Conservation (phyloP, 2,113 vertebrate species). For the Ramphastos sulfuratus region DNA sequence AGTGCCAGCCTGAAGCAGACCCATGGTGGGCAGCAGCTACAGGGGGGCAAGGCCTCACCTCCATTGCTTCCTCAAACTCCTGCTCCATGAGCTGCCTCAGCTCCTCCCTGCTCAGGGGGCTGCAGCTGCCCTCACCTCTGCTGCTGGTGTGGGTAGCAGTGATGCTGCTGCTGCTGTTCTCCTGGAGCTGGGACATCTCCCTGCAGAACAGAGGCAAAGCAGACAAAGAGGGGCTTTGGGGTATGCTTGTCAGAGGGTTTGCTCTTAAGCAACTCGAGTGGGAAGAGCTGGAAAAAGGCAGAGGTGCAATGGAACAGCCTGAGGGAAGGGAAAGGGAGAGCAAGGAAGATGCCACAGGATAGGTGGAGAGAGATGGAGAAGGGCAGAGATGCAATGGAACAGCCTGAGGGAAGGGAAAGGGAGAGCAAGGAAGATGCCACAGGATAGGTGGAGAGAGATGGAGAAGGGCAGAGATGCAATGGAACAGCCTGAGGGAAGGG, state of each 20-base stretch:
- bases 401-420: background rate
- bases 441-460: background rate
- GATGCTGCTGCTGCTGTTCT: constrained; percentile 14
- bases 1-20: background rate
- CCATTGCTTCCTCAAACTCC: constrained; percentile 49
- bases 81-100: constrained; percentile 60
- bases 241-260: background rate
- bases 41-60: constrained; percentile 27
- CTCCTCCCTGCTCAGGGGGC: constrained; percentile 45
- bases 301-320: no score
- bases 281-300: background rate
- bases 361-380: background rate
- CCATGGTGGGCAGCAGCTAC: fast-evolving
- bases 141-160: background rate
- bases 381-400: no score
- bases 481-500: background rate
- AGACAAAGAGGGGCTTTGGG: background rate
- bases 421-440: background rate
- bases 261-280: background rate
- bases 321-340: background rate
- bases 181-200: constrained; percentile 63
- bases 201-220: background rate
- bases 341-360: background rate
- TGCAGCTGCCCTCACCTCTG: background rate
- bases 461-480: background rate